Percentiles rank a stretch among this genome's conserved stretches.
phyloP scores from a whole-genome alignment of 2,888 invertebrate species.

The Drosophila nr. perissopoda region DNA sequence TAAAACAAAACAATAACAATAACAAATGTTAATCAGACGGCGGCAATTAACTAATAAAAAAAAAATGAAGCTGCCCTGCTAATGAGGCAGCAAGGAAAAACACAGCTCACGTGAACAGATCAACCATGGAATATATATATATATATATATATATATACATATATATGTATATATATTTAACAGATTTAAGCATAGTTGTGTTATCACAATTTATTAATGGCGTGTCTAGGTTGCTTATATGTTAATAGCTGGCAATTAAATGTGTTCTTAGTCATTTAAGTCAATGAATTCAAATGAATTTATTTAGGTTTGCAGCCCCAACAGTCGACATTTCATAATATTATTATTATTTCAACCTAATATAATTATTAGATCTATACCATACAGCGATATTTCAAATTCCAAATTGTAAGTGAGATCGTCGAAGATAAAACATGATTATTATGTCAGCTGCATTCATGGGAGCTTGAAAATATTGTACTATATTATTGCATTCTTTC shows the following conservation, averaged over 20 bases:
- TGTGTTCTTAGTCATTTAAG: not conserved
- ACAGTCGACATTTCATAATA: not conserved
- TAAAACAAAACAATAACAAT: constrained; percentile 5
- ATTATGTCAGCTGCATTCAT: not conserved
- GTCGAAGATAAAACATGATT: not conserved
- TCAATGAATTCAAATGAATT: not conserved
- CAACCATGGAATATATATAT: not conserved
- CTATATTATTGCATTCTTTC: too few relatives aligned
- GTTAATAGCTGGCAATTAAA: not conserved
- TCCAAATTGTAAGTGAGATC: not conserved
- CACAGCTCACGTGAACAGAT: constrained; percentile 18
- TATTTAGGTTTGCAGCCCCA: not conserved
- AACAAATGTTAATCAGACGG: constrained; percentile 22
- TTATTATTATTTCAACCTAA: too few relatives aligned
- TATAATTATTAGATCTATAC: not conserved
- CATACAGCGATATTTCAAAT: fast-evolving
- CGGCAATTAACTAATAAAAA: constrained; percentile 43
- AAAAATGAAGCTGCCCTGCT: constrained; percentile 33
- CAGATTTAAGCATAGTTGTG: not conserved
- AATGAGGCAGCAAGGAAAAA: constrained; percentile 43
- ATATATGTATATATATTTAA: not conserved
- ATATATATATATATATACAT: not conserved
- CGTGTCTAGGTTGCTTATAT: not conserved
- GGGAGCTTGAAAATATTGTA: too few relatives aligned
- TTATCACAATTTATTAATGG: not conserved